A percentile compares a stretch with the other conserved stretches of the same genome.
These are phyloP conservation scores for Cygnus olor DNA, from an alignment of 2,797 vertebrate species.

Conservation along the genomic window DNA sequence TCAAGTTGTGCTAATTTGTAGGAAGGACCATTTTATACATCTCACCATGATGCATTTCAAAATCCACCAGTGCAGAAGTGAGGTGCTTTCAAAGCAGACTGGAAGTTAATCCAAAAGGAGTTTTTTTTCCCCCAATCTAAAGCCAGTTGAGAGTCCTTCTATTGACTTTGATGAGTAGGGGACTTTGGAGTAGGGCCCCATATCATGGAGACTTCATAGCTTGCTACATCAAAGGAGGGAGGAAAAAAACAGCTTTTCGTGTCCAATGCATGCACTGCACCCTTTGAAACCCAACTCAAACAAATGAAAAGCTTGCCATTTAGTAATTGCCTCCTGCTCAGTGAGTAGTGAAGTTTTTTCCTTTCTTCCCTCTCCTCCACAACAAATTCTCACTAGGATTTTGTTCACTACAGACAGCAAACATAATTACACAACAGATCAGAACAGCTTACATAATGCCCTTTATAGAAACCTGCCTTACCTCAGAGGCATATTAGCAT, in stretches of 20 bases:
- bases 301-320: constrained; percentile 36
- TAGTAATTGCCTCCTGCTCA: constrained; percentile 36
- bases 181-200: neutral
- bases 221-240: neutral
- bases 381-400: constrained; percentile 61
- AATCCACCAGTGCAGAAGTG: neutral
- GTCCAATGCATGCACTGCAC: neutral
- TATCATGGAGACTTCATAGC: neutral
- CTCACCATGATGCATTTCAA: neutral
- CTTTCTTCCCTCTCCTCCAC: constrained; percentile 13
- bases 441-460: constrained; percentile 65
- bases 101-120: neutral
- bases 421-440: constrained; percentile 67
- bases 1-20: neutral
- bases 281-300: constrained; percentile 23
- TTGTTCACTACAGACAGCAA: constrained; percentile 63
- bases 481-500: constrained; percentile 74
- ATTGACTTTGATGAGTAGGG: neutral
- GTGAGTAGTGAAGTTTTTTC: neutral
- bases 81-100: neutral
- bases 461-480: constrained; percentile 63
- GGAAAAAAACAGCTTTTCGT: neutral
- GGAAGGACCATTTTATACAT: neutral
- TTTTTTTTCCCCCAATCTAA: neutral
- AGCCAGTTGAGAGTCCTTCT: neutral